Evolutionary conservation across 2,113 vertebrate species (phyloP).

Genomic region (Arvicanthis niloticus): DNA sequence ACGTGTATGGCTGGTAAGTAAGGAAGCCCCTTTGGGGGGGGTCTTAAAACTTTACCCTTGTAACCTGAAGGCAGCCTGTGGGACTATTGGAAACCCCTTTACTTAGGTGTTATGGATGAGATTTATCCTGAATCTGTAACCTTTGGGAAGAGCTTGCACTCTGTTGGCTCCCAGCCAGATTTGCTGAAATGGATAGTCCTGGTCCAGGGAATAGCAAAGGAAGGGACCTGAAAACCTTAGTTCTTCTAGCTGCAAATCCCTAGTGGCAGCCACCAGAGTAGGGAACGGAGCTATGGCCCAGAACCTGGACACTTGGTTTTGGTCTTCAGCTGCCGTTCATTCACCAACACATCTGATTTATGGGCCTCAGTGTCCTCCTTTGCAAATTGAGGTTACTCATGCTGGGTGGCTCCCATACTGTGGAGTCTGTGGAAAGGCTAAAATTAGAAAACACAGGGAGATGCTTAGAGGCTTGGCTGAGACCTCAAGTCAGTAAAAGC

Average conservation of each 20-base stretch:
- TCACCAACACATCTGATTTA: not conserved
- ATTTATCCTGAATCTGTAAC: not conserved
- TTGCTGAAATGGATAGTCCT: not conserved
- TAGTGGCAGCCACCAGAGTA: not conserved
- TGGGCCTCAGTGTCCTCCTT: not conserved
- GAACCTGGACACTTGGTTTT: not conserved
- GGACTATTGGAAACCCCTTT: not conserved
- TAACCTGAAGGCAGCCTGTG: not conserved
- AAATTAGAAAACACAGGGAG: not conserved
- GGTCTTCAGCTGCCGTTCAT: not conserved
- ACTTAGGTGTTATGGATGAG: not conserved
- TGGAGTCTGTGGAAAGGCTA: not conserved
- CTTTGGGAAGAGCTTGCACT: not conserved
- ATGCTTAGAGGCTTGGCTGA: not conserved
- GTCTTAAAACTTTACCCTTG: not conserved
- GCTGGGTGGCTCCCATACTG: not conserved
- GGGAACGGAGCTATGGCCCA: not conserved
- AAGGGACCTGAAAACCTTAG: not conserved
- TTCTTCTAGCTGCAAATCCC: not conserved
- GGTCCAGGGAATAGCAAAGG: not conserved
- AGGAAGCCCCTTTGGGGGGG: not conserved
- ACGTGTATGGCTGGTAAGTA: slow-evolving; percentile 86
- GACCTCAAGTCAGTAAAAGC: not conserved
- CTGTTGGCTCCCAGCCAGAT: not conserved
- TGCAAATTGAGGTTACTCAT: not conserved